Evolutionary conservation across 2,888 invertebrate species (phyloP), one percentile per base, ranked within the genome.

Genomic region (Eupithecia pulchellata): DNA sequence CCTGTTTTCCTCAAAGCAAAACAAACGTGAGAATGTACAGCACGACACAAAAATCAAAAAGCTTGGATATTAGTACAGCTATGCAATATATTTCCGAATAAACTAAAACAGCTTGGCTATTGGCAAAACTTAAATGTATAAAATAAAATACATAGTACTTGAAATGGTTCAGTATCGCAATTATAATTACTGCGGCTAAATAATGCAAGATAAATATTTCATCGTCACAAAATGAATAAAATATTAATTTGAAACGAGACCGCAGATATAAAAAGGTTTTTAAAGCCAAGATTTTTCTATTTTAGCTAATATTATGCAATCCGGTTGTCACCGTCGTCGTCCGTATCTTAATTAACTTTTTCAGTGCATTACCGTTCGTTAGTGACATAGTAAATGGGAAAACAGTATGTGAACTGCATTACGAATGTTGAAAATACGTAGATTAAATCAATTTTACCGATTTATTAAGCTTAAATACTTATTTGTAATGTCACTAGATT

Each of bases 261-360:
- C 61, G 69, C 69, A 30, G 64, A 64, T 25, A 64, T 64, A 69
- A 69, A 71, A 71, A 55, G 66, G 66, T 73, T 76, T 68, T 66
- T 65, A 29, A 75, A 76, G 72, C 72, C 72, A 72, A 74, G 69
- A 76, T 71, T 76, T 78, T 79, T 78, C 75, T 78, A 77, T 81
- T 79, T 76, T 69, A 78, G 77, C 77, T 78, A 80, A 82, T 75
- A 77, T 78, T 77, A 84, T 81, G 77, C 82, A 75, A 78, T 76
- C 69, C 74, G 73, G 75, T 68, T 73, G 82, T 81, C 81, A 82
- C 76, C 76, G 70, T 81, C 81, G 81, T 76, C 76, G 70, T 68
- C 66, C 76, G 71, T 65, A 58, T 72, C 71, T 77, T 77, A 73
- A 83, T 81, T 82, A 79, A 73, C 76, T 75, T 82, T 81, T 81